Evolutionary conservation across 2,113 vertebrate species (phyloP).

Genomic region (Spheniscus mendiculus): DNA sequence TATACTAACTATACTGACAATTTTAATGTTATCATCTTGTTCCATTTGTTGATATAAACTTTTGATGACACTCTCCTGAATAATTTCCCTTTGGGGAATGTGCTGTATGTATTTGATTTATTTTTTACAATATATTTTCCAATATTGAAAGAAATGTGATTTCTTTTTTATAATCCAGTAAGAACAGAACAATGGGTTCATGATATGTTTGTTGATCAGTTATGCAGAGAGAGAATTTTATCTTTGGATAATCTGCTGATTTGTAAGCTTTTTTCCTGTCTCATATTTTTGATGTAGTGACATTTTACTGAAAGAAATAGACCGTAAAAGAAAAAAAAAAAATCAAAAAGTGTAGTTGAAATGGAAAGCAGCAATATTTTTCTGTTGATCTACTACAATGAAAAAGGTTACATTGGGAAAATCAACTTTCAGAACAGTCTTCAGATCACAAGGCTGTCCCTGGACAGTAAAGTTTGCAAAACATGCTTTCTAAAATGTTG

Average conservation of each 20-base stretch:
- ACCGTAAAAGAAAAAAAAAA: background rate
- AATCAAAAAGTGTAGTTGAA: background rate
- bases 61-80: background rate
- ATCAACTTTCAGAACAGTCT: background rate
- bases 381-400: background rate
- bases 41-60: background rate
- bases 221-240: background rate
- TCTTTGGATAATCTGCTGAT: background rate
- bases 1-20: background rate
- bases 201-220: background rate
- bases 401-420: background rate
- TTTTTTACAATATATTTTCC: background rate
- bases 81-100: background rate
- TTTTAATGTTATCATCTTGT: background rate
- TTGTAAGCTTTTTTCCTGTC: background rate
- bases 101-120: background rate
- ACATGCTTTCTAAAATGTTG: background rate
- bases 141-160: background rate
- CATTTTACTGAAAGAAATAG: background rate
- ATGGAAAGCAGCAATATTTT: background rate
- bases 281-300: background rate
- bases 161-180: background rate
- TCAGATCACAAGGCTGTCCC: background rate
- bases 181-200: background rate
- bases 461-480: background rate